These are phyloP conservation scores for Drosophila neoperkinsi DNA, from an alignment of 2,888 invertebrate species.

Conservation along the genomic window DNA sequence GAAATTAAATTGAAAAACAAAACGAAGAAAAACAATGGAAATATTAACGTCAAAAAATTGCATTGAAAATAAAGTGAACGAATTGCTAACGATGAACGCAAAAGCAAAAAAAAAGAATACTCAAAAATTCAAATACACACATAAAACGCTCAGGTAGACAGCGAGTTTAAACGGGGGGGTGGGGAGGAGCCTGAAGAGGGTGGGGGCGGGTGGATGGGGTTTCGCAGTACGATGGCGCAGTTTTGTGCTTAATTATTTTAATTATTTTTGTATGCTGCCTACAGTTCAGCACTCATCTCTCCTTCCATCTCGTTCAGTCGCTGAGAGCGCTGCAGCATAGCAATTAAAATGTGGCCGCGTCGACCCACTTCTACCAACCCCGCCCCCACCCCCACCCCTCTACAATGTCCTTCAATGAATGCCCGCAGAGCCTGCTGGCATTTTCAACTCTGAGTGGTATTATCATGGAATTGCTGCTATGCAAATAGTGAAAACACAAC, in stretches of 20 bases:
- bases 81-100: conserved; percentile 26
- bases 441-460: conserved; percentile 46
- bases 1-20: not conserved
- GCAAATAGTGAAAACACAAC: conserved; percentile 57
- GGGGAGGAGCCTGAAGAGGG: not conserved
- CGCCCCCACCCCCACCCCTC: not conserved
- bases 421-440: conserved; percentile 32
- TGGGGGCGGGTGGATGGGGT: not conserved
- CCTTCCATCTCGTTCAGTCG: not conserved
- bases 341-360: conserved; percentile 66
- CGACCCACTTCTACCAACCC: not conserved
- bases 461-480: conserved; percentile 72
- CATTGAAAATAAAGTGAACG: conserved; percentile 53
- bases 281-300: conserved; percentile 44
- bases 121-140: conserved; percentile 1
- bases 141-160: conserved; percentile 34
- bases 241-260: conserved; percentile 77
- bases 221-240: conserved; percentile 51
- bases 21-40: conserved; percentile 5
- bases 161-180: conserved; percentile 9
- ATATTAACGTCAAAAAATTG: conserved; percentile 46
- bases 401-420: conserved; percentile 60
- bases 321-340: conserved; percentile 45
- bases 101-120: not conserved
- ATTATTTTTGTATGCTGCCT: conserved; percentile 72